Percentiles rank a stretch among this genome's conserved stretches.
phyloP scores from a whole-genome alignment of 2,113 vertebrate genomes.

The Gymnocephalus cernua region DNA sequence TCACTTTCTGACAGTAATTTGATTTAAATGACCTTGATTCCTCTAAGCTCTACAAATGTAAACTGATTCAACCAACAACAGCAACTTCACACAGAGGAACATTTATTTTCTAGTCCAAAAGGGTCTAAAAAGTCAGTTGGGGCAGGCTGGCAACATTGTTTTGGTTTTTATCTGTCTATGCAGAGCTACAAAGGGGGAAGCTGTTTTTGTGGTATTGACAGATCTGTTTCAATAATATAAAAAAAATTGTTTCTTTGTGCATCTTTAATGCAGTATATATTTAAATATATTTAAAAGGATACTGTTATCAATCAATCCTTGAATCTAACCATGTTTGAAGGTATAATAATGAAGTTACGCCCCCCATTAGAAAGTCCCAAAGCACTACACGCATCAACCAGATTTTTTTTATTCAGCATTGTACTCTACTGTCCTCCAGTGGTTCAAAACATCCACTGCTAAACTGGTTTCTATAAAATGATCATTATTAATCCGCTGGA shows the following conservation, averaged over 20 bases:
- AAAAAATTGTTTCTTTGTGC: neutral
- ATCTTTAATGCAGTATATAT: slow-evolving; percentile 3
- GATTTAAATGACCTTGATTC: slow-evolving; percentile 4
- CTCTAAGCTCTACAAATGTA: neutral
- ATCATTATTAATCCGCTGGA: neutral
- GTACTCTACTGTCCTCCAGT: slow-evolving; percentile 70
- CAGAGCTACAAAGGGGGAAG: neutral
- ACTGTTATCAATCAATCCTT: neutral
- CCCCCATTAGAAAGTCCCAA: neutral
- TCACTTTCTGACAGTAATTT: slow-evolving; percentile 9
- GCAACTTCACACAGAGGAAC: slow-evolving; percentile 1
- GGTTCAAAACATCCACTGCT: slow-evolving; percentile 42
- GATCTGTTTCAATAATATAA: slow-evolving; percentile 24
- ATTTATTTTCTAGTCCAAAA: slow-evolving; percentile 9
- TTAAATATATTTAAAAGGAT: neutral
- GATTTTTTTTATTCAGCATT: neutral
- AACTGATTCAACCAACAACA: slow-evolving; percentile 41
- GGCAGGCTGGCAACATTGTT: neutral
- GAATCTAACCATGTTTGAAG: neutral
- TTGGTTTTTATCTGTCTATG: neutral
- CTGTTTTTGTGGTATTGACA: neutral
- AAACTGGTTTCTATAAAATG: slow-evolving; percentile 12
- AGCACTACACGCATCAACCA: neutral
- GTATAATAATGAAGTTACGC: neutral
- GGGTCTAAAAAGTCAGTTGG: neutral